A percentile compares a stretch with the other conserved stretches of the same genome.
phyloP scores from a whole-genome alignment of 2,888 invertebrate genomes.

The Anthophora plumipes region DNA sequence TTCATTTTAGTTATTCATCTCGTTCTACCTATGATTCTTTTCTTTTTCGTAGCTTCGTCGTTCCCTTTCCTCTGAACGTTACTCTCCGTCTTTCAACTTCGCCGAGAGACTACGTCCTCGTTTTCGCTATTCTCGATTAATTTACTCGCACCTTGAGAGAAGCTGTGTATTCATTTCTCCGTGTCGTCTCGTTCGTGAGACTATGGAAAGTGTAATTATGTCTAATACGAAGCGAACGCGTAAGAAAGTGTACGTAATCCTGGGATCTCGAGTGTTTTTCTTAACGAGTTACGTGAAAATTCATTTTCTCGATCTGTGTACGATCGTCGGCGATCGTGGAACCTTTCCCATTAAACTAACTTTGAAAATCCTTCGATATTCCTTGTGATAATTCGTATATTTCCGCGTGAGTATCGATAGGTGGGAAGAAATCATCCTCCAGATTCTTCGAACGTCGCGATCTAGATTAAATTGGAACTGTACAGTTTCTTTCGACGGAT shows the following conservation, averaged over 20 bases:
- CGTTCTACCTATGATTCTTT: too few species aligned
- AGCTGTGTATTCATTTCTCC: background rate
- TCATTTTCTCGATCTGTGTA: background rate
- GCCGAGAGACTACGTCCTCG: constrained; percentile 69
- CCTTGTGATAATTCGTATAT: too few species aligned
- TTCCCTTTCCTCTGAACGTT: constrained; percentile 8
- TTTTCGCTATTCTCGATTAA: background rate
- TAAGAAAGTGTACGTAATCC: background rate
- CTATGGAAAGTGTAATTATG: background rate
- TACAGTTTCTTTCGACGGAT: background rate
- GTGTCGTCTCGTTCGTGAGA: background rate
- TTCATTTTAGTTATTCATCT: too few species aligned
- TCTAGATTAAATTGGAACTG: too few species aligned
- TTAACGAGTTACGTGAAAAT: constrained; percentile 5
- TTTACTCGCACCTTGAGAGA: background rate
- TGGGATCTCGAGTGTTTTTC: constrained; percentile 9
- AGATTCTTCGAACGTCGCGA: too few species aligned
- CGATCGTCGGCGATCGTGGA: constrained; percentile 28
- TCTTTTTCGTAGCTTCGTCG: too few species aligned
- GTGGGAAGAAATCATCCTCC: too few species aligned
- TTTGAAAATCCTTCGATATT: background rate
- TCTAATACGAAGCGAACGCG: too few species aligned
- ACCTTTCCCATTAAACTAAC: background rate
- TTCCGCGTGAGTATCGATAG: too few species aligned
- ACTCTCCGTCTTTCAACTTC: background rate